Conservation (phyloP, 2,797 vertebrate species). For the Microctenopoma lineatum region DNA sequence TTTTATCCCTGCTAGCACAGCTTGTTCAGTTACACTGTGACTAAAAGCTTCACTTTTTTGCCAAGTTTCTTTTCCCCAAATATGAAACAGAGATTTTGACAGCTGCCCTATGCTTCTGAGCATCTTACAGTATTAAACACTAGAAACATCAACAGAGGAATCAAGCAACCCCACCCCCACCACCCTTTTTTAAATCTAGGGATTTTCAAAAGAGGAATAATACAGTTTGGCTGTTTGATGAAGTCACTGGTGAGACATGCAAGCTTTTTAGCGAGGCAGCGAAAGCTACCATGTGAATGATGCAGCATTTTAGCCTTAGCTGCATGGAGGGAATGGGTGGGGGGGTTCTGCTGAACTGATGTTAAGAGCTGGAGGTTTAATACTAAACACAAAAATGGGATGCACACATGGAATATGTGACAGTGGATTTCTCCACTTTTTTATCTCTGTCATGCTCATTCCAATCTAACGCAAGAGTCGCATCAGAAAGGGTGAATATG, state of each 20-base stretch:
- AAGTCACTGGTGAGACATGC: slow-evolving; percentile 69
- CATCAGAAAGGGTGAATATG: slow-evolving; percentile 35
- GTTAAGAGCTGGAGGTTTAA: slow-evolving; percentile 58
- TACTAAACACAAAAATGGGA: slow-evolving; percentile 34
- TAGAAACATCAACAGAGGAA: slow-evolving; percentile 54
- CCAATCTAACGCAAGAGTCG: slow-evolving; percentile 23
- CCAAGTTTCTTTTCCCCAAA: slow-evolving; percentile 30
- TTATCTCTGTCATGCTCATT: slow-evolving; percentile 12
- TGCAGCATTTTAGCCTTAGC: slow-evolving; percentile 57
- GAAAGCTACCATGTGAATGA: slow-evolving; percentile 68
- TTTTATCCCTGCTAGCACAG: slow-evolving; percentile 42
- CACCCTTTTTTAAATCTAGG: slow-evolving; percentile 56
- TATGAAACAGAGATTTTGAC: slow-evolving; percentile 45
- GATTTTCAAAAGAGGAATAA: slow-evolving; percentile 64
- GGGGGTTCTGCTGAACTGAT: slow-evolving; percentile 51
- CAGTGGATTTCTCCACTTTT: slow-evolving; percentile 19
- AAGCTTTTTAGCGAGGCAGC: slow-evolving; percentile 54
- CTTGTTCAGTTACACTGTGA: slow-evolving; percentile 54
- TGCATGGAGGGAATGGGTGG: slow-evolving; percentile 30
- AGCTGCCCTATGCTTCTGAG: slow-evolving; percentile 42
- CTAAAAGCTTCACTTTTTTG: slow-evolving; percentile 36
- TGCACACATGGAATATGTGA: slow-evolving; percentile 11
- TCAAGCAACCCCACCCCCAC: slow-evolving; percentile 49
- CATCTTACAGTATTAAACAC: slow-evolving; percentile 59
- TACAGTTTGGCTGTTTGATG: slow-evolving; percentile 60